phyloP scores from a whole-genome alignment of 2,113 vertebrate genomes.

The Campylomormyrus numenius region DNA sequence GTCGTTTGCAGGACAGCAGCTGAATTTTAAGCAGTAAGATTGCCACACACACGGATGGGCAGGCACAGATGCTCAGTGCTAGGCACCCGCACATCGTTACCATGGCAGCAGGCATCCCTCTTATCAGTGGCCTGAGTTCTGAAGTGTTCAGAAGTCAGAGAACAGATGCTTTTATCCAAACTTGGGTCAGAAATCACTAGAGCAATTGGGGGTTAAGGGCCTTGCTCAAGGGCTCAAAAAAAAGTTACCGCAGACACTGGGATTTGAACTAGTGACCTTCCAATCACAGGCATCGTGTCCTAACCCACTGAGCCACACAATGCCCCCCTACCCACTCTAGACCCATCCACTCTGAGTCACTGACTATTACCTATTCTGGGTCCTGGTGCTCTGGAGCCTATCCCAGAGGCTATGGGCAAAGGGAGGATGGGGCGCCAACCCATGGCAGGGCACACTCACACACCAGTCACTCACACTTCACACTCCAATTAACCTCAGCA shows the following conservation, averaged over 20 bases:
- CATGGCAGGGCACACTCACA: not conserved
- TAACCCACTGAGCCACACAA: not conserved
- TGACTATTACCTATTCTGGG: not conserved
- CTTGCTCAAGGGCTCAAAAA: not conserved
- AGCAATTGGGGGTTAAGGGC: not conserved
- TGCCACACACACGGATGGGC: not conserved
- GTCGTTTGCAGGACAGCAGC: not conserved
- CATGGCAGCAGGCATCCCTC: not conserved
- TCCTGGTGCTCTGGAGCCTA: not conserved
- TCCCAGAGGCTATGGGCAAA: too few relatives aligned
- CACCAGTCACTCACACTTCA: not conserved
- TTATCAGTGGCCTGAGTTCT: not conserved
- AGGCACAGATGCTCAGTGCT: not conserved
- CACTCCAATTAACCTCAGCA: not conserved
- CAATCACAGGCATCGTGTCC: not conserved
- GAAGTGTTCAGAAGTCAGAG: not conserved
- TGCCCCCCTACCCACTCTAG: not conserved
- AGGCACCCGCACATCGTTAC: too few relatives aligned
- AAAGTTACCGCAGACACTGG: not conserved
- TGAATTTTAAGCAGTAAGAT: conserved; percentile 8
- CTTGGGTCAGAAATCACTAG: not conserved
- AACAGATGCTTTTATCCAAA: not conserved
- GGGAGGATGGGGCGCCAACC: not conserved
- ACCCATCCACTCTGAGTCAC: not conserved
- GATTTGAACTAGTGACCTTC: not conserved